A percentile compares a stretch with the other conserved stretches of the same genome.
Evolutionary conservation across 1,140 invertebrate genomes (phyloP).

Genomic region (Drosophila repleta): DNA sequence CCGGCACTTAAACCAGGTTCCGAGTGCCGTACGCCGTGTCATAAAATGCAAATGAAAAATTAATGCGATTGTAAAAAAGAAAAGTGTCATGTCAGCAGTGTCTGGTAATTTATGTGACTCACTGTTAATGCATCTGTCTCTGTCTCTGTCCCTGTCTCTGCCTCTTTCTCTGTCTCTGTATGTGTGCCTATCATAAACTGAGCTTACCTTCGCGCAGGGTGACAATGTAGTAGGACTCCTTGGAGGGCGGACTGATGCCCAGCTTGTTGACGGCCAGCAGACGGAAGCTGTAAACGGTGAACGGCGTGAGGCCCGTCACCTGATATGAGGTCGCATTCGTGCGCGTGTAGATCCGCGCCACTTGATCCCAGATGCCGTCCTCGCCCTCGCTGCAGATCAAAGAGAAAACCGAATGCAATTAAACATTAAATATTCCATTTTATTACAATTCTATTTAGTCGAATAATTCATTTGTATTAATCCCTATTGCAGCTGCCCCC

Average conservation of each 20-base stretch:
- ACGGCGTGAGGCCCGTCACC: conserved; percentile 88
- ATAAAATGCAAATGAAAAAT: conserved; percentile 76
- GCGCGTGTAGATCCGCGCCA: conserved; percentile 87
- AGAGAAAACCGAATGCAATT: background rate
- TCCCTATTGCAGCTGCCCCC: conserved; percentile 15
- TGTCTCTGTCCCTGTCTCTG: no score
- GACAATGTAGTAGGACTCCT: conserved; percentile 90
- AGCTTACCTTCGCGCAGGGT: conserved; percentile 89
- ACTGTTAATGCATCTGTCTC: conserved; percentile 43
- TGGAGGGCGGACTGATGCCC: conserved; percentile 88
- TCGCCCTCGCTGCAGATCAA: conserved; percentile 86
- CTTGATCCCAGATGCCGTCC: conserved; percentile 87
- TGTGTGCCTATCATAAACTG: background rate
- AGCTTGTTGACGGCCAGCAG: conserved; percentile 89
- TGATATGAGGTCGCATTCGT: conserved; percentile 88
- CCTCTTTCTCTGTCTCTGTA: conserved; percentile 3
- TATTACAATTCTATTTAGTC: background rate
- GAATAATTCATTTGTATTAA: conserved; percentile 12
- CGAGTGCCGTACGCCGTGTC: conserved; percentile 26
- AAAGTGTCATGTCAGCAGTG: conserved; percentile 62
- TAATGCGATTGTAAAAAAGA: conserved; percentile 77
- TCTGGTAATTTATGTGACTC: conserved; percentile 52
- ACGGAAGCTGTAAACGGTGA: conserved; percentile 91
- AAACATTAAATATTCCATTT: background rate
- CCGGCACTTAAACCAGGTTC: conserved; percentile 62